These are phyloP conservation scores for Trichomycterus rosablanca DNA, from an alignment of 2,113 vertebrate genomes.

Conservation along the genomic window DNA sequence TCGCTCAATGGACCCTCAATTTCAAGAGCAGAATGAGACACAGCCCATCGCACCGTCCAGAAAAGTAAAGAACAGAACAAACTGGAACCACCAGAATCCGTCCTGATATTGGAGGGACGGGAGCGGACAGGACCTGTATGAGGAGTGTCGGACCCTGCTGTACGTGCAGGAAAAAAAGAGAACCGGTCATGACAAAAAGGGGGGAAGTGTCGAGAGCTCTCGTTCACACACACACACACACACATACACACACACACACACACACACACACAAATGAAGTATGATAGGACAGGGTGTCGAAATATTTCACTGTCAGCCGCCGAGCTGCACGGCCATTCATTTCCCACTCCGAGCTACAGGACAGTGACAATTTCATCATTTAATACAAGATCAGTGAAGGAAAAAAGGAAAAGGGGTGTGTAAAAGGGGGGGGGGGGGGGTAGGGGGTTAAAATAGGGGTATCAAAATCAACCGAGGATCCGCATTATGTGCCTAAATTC, in stretches of 20 bases:
- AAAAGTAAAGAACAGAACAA: too few species aligned
- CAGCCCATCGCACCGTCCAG: too few species aligned
- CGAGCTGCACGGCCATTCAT: constrained; percentile 79
- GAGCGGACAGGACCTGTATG: too few species aligned
- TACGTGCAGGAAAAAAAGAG: not conserved
- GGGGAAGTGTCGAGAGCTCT: constrained; percentile 49
- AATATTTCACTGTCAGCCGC: constrained; percentile 97
- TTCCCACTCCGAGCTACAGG: constrained; percentile 76
- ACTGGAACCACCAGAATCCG: too few species aligned
- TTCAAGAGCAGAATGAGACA: too few species aligned
- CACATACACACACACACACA: constrained; percentile 41
- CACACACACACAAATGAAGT: constrained; percentile 78
- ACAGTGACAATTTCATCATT: constrained; percentile 92
- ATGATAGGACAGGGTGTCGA: constrained; percentile 82
- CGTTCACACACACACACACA: constrained; percentile 1
- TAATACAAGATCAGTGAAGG: constrained; percentile 75
- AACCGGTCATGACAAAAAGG: constrained; percentile 38
- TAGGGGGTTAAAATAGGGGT: too few species aligned
- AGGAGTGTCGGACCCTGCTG: not conserved
- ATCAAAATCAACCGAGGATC: too few species aligned
- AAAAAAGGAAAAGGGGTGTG: too few species aligned
- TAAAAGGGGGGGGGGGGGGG: too few species aligned
- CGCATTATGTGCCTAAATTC: too few species aligned
- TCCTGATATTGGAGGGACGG: too few species aligned
- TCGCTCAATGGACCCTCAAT: too few species aligned